Percentiles rank a stretch among this genome's conserved stretches.
phyloP scores from a whole-genome alignment of 2,113 vertebrate genomes.

The Vombatus ursinus region DNA sequence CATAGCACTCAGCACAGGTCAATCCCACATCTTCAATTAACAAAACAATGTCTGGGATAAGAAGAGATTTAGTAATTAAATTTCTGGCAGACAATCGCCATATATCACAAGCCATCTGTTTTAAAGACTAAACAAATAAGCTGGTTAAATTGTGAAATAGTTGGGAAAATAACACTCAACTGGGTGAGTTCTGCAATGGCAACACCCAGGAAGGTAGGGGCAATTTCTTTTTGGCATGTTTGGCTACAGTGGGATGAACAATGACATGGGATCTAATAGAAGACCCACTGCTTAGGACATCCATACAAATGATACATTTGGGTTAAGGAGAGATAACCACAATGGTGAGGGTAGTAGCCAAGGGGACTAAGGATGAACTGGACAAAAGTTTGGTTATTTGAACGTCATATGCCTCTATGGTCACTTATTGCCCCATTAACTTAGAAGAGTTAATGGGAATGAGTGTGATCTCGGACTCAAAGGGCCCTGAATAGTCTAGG shows the following conservation, averaged over 20 bases:
- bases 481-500: not conserved
- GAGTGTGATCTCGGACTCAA: not conserved
- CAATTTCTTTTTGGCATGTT: not conserved
- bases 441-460: not conserved
- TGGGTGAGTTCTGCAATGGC: not conserved
- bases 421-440: not conserved
- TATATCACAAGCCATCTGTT: not conserved
- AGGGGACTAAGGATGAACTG: not conserved
- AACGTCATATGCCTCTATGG: not conserved
- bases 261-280: not conserved
- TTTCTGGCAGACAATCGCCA: not conserved
- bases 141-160: not conserved
- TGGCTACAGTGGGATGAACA: not conserved
- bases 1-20: not conserved
- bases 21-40: not conserved
- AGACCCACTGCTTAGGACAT: not conserved
- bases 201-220: not conserved
- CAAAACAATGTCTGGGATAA: not conserved
- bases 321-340: not conserved
- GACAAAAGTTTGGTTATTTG: not conserved
- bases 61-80: not conserved
- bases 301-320: not conserved
- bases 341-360: not conserved
- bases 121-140: not conserved
- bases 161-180: not conserved